These are phyloP conservation scores for Sylvilagus bachmani DNA, from an alignment of 2,113 vertebrate species.

Conservation along the genomic window DNA sequence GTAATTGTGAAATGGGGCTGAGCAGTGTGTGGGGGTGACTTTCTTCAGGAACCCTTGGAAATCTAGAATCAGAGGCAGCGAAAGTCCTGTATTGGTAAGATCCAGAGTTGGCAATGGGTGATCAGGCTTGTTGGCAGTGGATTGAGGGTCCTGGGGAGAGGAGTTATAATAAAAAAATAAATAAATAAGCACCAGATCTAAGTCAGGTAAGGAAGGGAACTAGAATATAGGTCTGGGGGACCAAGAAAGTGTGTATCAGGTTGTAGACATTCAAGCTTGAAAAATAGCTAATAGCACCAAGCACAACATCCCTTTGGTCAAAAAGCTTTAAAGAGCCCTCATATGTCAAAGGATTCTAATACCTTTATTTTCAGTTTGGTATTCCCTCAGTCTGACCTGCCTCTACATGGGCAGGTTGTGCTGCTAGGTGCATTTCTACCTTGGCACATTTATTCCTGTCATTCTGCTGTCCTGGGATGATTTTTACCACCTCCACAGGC, in stretches of 20 bases:
- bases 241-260: not conserved
- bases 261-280: not conserved
- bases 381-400: not conserved
- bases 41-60: not conserved
- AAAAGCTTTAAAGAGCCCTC: not conserved
- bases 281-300: not conserved
- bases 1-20: not conserved
- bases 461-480: not conserved
- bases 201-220: not conserved
- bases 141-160: not conserved
- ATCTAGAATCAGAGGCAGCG: not conserved
- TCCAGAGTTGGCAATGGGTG: not conserved
- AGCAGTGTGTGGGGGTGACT: fast-evolving
- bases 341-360: not conserved
- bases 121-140: not conserved
- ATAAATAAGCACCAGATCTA: not conserved
- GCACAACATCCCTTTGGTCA: not conserved
- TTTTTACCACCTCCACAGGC: not conserved
- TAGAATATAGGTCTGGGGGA: not conserved
- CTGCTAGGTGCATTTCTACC: not conserved
- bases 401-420: no score
- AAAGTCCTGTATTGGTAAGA: not conserved
- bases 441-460: not conserved
- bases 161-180: not conserved
- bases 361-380: not conserved